Conservation (phyloP, 2,888 invertebrate species). For the Trachelus iudaicus region DNA sequence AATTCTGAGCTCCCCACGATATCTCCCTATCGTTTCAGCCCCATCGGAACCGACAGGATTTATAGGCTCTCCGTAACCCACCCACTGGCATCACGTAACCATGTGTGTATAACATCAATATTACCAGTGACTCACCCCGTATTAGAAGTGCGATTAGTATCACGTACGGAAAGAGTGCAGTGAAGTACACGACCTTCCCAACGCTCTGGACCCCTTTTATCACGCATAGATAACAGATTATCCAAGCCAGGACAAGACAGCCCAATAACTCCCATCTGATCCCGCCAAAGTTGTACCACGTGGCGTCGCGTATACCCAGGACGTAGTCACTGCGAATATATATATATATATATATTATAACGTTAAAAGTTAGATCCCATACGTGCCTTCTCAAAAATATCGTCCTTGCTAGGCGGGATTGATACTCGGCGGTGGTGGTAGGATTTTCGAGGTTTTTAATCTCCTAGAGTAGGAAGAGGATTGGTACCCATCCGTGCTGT, state of each 20-base stretch:
- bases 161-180: slow-evolving; percentile 78
- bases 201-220: slow-evolving; percentile 90
- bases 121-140: slow-evolving; percentile 42
- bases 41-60: no score
- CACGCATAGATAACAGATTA: slow-evolving; percentile 87
- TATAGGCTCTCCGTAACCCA: background rate
- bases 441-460: no score
- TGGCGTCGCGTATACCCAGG: slow-evolving; percentile 78
- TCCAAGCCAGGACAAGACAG: slow-evolving; percentile 82
- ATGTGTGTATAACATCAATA: background rate
- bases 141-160: slow-evolving; percentile 74
- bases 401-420: no score
- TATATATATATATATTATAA: no score
- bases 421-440: no score
- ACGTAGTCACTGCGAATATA: slow-evolving; percentile 75
- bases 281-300: slow-evolving; percentile 79
- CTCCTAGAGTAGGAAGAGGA: no score
- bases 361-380: no score
- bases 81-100: background rate
- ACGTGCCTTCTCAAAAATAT: no score
- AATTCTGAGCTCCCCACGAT: background rate
- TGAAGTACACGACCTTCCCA: slow-evolving; percentile 85
- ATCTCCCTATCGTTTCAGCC: no score
- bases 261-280: slow-evolving; percentile 86
- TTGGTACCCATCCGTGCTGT: no score